These are phyloP conservation scores for Siphlonurus alternatus DNA, from an alignment of 2,888 invertebrate genomes.

Conservation along the genomic window DNA sequence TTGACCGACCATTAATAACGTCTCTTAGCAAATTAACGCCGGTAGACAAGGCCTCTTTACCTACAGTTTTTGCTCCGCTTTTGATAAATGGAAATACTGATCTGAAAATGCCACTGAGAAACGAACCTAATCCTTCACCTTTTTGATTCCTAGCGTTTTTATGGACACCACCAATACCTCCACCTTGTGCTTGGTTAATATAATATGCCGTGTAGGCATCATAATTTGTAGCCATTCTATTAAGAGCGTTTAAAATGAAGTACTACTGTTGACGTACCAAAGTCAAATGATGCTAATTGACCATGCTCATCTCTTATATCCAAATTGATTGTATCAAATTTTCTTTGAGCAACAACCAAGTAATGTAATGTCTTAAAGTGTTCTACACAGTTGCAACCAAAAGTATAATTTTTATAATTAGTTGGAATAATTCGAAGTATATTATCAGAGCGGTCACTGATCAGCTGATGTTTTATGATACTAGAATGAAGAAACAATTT, in stretches of 20 bases:
- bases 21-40: constrained; percentile 10
- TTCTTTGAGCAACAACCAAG: too few species aligned
- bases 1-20: background rate
- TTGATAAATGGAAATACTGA: constrained; percentile 8
- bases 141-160: too few species aligned
- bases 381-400: too few species aligned
- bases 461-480: constrained; percentile 16
- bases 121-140: constrained; percentile 13
- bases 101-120: constrained; percentile 13
- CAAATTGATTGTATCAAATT: background rate
- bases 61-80: constrained; percentile 10
- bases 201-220: too few species aligned
- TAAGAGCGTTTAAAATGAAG: background rate
- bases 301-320: background rate
- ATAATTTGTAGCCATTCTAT: background rate
- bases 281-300: background rate
- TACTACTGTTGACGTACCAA: background rate
- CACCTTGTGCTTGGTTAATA: too few species aligned
- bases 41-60: constrained; percentile 8
- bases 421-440: constrained; percentile 18
- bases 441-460: constrained; percentile 17
- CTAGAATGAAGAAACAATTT: constrained; percentile 16
- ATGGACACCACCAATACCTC: constrained; percentile 8
- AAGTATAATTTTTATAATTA: too few species aligned
- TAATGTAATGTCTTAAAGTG: too few species aligned